Base-by-base conservation (phyloP, 2,113 vertebrate species). In the Zingel zingel region DNA sequence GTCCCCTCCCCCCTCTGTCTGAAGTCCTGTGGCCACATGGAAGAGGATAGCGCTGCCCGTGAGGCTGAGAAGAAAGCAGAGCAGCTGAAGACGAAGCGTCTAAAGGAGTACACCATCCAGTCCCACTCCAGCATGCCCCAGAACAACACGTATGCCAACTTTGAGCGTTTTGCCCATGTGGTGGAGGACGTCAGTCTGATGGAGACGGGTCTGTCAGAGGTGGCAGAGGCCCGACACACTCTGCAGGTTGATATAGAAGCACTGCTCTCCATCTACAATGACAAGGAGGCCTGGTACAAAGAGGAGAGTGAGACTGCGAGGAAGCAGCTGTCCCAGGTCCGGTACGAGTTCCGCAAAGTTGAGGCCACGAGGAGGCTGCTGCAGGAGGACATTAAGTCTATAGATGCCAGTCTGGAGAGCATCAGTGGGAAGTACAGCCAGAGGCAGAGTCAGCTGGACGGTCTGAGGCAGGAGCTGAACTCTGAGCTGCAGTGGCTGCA, bases 61-160 rank as follows among this genome's bases (percentile, higher is more conserved):
- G 95, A 94, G 45, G 90, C 74, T 33, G 93, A 80, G 87, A 96
- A 93, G 78, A 95, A 92, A 85, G 86, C 63, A 8, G 96, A 96
- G 86, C 95, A 96, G 86, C 91, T 98, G 89, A 97, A 98, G 94
- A 97, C 97, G 0, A 97, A 96, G 63, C 95, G 83, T 9, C 91
- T 98, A 73, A 97, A 95, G 82, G 98, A 99, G 85, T 98, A 98
- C 85, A 97, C 96, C 63, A 93, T 97, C 65, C 97, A 97, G 74
- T 96, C 95, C 25, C 96, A 97, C 84, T 96, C 95, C 0, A 97
- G 97, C 91, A 96, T 96, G 94, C 95, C 95, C 21, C 96, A 95
- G 47, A 98, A 98, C 88, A 97, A 97, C 85, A 97, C 97, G 5
- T 97, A 97, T 2, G 77, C 95, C 91, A 96, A 97, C 93, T 97